phyloP scores from a whole-genome alignment of 2,888 invertebrate genomes.

The Caenorhabditis plicata region DNA sequence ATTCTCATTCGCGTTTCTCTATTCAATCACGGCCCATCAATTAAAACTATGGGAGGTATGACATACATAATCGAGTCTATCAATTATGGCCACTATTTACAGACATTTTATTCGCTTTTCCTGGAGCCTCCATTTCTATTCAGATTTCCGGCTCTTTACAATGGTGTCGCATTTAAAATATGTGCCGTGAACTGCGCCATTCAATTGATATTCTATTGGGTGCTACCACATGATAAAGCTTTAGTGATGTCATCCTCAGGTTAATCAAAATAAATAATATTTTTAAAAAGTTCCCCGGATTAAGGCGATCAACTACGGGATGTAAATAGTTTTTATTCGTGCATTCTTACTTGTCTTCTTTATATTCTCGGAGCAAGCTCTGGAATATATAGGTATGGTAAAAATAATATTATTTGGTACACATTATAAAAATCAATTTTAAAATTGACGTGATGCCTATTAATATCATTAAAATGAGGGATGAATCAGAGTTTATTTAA shows the following conservation, averaged over 20 bases:
- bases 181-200: slow-evolving; percentile 25
- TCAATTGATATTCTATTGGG: slow-evolving; percentile 40
- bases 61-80: too few relatives aligned
- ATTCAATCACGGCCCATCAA: slow-evolving; percentile 41
- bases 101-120: slow-evolving; percentile 34
- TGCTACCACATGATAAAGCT: slow-evolving; percentile 41
- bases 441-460: too few relatives aligned
- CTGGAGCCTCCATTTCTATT: slow-evolving; percentile 32
- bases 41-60: too few relatives aligned
- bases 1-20: slow-evolving; percentile 35
- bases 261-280: background rate
- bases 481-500: too few relatives aligned
- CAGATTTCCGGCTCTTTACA: slow-evolving; percentile 38
- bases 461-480: too few relatives aligned
- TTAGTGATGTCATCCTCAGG: slow-evolving; percentile 30
- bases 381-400: slow-evolving; percentile 26
- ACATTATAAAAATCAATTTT: too few relatives aligned
- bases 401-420: background rate
- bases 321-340: slow-evolving; percentile 42
- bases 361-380: slow-evolving; percentile 35
- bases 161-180: slow-evolving; percentile 40
- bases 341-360: slow-evolving; percentile 31
- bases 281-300: slow-evolving; percentile 3
- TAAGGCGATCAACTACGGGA: slow-evolving; percentile 33
- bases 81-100: too few relatives aligned